phyloP scores from a whole-genome alignment of 2,797 vertebrate genomes.

The Aplochiton taeniatus region DNA sequence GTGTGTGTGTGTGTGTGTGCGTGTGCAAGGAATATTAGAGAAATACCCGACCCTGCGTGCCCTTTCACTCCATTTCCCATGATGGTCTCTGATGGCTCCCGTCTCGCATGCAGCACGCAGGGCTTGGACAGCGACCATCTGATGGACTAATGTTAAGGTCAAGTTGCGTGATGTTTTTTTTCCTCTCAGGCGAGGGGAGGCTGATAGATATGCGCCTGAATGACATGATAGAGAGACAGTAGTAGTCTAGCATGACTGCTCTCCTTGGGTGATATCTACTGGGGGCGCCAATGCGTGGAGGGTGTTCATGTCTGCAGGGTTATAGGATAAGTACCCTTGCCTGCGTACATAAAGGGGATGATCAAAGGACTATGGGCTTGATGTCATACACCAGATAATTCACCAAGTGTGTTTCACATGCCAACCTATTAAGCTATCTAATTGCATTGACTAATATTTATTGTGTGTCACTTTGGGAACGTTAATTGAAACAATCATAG shows the following conservation, averaged over 20 bases:
- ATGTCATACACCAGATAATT: constrained; percentile 14
- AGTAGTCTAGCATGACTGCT: constrained; percentile 30
- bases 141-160: constrained; percentile 29
- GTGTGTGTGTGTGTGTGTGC: constrained; percentile 27
- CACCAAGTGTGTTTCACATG: too few relatives aligned
- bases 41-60: constrained; percentile 21
- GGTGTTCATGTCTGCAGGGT: too few relatives aligned
- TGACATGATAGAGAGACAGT: constrained; percentile 37
- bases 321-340: too few relatives aligned
- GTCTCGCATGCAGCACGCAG: constrained; percentile 47
- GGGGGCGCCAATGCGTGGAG: not conserved
- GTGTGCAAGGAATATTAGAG: not conserved
- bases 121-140: constrained; percentile 35
- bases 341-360: constrained; percentile 5
- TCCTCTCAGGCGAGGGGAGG: too few relatives aligned
- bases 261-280: constrained; percentile 35
- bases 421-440: constrained; percentile 60
- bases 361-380: constrained; percentile 55
- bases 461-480: too few relatives aligned
- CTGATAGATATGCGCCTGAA: constrained; percentile 49
- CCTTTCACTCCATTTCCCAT: constrained; percentile 51
- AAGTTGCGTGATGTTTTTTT: not conserved
- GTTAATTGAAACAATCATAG: too few relatives aligned
- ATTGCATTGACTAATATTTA: too few relatives aligned
- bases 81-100: constrained; percentile 46